These are phyloP conservation scores for Odontothrips loti DNA, from an alignment of 2,888 invertebrate genomes.

Conservation along the genomic window DNA sequence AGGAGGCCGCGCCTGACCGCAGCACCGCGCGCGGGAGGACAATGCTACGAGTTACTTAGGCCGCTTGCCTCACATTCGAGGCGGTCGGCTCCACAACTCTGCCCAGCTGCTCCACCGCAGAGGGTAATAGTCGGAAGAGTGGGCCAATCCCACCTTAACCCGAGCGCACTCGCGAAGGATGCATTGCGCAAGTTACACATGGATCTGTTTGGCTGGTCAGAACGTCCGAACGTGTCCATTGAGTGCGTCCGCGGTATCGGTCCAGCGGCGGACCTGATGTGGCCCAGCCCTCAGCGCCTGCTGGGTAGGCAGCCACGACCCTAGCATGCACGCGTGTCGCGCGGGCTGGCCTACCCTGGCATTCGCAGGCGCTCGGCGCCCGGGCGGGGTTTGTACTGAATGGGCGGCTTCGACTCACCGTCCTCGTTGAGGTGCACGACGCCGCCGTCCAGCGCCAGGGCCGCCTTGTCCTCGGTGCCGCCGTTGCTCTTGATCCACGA, in stretches of 20 bases:
- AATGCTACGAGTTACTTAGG: background rate
- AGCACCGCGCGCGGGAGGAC: background rate
- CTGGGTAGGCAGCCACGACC: background rate
- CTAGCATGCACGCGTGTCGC: no score
- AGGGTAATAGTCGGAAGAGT: background rate
- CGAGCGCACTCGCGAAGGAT: no score
- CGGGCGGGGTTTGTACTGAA: no score
- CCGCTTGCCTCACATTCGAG: no score
- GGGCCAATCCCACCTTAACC: no score
- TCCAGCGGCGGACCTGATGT: background rate
- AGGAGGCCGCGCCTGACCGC: background rate
- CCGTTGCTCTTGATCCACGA: constrained; percentile 35
- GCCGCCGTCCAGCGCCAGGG: background rate
- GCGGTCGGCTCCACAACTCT: no score
- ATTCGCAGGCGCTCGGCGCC: background rate
- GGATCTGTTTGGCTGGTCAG: no score
- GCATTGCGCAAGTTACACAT: no score
- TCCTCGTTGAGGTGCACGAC: constrained; percentile 5
- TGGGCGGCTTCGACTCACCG: background rate
- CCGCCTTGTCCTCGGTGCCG: background rate
- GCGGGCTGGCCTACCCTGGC: no score
- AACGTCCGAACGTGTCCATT: no score
- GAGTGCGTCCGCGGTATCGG: no score
- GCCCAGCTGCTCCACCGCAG: no score
- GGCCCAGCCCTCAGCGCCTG: background rate